Percentiles rank a stretch among this genome's conserved stretches.
Evolutionary conservation across 1,140 invertebrate species (phyloP).

Genomic region (Ganaspis sp.): DNA sequence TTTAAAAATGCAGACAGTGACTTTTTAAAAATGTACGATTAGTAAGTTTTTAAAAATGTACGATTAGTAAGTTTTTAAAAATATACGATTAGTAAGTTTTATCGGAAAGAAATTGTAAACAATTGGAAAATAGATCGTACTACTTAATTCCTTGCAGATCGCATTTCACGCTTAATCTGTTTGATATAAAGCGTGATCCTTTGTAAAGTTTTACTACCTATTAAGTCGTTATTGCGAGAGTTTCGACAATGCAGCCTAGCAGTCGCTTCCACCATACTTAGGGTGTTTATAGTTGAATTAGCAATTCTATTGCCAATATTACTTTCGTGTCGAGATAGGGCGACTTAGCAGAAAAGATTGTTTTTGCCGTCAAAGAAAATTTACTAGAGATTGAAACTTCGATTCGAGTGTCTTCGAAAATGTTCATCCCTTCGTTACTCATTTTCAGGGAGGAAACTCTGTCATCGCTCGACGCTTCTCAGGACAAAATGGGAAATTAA

Average conservation of each 20-base stretch:
- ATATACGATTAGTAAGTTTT: neutral
- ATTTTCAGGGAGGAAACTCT: neutral
- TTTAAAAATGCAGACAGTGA: no score
- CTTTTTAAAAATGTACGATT: no score
- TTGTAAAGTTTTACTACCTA: conserved; percentile 25
- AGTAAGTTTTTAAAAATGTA: no score
- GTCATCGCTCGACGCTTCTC: neutral
- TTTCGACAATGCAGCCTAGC: neutral
- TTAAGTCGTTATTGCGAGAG: conserved; percentile 8
- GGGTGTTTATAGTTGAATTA: conserved; percentile 67
- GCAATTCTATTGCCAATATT: conserved; percentile 68
- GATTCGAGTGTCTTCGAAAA: conserved; percentile 52
- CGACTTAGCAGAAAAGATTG: conserved; percentile 61
- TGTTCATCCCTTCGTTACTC: conserved; percentile 25
- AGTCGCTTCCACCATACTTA: conserved; percentile 35
- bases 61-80: no score
- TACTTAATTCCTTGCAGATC: neutral
- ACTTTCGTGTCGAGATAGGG: conserved; percentile 46
- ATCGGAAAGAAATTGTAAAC: neutral
- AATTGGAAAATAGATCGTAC: neutral
- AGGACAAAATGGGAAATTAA: conserved; percentile 54
- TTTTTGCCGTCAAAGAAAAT: conserved; percentile 53
- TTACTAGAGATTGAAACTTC: conserved; percentile 60
- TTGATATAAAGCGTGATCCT: neutral
- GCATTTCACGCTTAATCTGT: neutral